A percentile compares a stretch with the other conserved stretches of the same genome.
Evolutionary conservation across 2,888 invertebrate species (phyloP).

Genomic region (Brenthis ino): DNA sequence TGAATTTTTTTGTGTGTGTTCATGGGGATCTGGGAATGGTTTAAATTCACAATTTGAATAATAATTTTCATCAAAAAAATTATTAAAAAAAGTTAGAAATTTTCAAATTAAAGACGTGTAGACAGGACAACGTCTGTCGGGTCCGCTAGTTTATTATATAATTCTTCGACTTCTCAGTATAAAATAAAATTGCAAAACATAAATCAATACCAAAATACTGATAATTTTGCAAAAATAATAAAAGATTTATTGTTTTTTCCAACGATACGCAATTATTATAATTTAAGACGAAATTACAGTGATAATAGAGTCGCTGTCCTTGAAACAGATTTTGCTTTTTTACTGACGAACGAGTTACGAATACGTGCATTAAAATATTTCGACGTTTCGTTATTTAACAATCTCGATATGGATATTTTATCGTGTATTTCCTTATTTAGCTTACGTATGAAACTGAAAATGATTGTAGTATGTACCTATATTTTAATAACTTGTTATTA

Average conservation of each 20-base stretch:
- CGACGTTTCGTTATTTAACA: conserved; percentile 12
- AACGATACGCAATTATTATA: conserved; percentile 37
- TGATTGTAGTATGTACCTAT: conserved; percentile 6
- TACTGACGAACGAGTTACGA: conserved; percentile 36
- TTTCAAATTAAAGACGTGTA: too few species aligned
- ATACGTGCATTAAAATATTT: conserved; percentile 1
- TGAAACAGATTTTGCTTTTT: conserved; percentile 43
- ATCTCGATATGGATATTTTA: conserved; percentile 16
- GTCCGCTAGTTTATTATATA: too few species aligned
- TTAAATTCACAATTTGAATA: too few species aligned
- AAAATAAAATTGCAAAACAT: conserved; percentile 15
- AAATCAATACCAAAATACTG: conserved; percentile 23
- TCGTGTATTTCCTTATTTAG: conserved; percentile 11
- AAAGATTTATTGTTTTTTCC: conserved; percentile 36
- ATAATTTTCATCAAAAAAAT: too few species aligned
- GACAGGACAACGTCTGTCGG: too few species aligned
- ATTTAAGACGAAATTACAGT: conserved; percentile 37
- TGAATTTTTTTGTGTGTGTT: too few species aligned
- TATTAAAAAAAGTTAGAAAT: too few species aligned
- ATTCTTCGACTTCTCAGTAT: neutral
- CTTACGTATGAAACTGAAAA: neutral
- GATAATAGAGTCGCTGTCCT: conserved; percentile 42
- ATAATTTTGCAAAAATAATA: conserved; percentile 22
- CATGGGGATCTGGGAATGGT: too few species aligned
- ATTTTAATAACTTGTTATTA: neutral